Conservation (phyloP, 2,113 vertebrate species). For the Cricetomys ansorgei region DNA sequence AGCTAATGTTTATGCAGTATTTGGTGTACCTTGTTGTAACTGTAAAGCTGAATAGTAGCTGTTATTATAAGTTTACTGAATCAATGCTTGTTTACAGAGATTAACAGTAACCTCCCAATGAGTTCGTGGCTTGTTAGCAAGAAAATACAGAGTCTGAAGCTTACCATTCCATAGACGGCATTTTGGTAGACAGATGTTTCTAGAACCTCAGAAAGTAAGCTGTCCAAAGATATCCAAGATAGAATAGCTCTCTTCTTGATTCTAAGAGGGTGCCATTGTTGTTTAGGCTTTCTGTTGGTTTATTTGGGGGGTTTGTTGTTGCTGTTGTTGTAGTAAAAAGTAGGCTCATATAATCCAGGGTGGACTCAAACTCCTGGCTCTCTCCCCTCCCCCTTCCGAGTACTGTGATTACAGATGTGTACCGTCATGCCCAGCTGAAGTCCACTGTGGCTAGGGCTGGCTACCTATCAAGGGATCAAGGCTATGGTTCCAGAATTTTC, state of each 20-base stretch:
- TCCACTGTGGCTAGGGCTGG: neutral
- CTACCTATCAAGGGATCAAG: neutral
- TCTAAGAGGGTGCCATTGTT: neutral
- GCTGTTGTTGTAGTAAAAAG: no score
- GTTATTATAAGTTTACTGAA: neutral
- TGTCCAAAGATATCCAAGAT: neutral
- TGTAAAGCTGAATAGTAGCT: constrained; percentile 22
- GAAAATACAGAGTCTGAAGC: neutral
- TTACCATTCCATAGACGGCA: neutral
- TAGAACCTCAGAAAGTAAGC: constrained; percentile 9
- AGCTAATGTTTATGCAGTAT: constrained; percentile 8
- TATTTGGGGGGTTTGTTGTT: neutral
- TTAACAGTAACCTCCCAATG: neutral
- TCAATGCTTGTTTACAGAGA: neutral
- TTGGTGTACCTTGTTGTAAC: neutral
- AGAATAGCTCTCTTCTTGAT: neutral
- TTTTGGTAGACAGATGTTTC: constrained; percentile 20
- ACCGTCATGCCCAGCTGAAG: neutral
- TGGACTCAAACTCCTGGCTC: neutral
- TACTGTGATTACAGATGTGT: neutral
- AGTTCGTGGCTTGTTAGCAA: constrained; percentile 27
- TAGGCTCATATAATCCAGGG: neutral
- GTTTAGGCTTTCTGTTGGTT: neutral
- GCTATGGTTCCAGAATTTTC: neutral
- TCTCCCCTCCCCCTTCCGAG: neutral